Conservation (phyloP, 2,888 invertebrate species). For the Amblyteles armatorius region DNA sequence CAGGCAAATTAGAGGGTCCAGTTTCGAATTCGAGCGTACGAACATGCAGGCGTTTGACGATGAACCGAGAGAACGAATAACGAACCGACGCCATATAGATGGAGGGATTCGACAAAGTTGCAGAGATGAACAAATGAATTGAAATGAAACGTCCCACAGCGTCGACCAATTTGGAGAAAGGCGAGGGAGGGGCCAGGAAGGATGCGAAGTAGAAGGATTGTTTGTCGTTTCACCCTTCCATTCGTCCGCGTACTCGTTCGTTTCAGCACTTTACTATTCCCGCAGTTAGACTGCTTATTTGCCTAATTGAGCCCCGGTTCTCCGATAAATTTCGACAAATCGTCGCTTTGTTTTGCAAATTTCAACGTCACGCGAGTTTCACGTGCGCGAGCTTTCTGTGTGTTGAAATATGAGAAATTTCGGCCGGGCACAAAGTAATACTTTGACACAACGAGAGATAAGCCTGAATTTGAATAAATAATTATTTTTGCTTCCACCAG, state of each 20-base stretch:
- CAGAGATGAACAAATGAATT: constrained; percentile 83
- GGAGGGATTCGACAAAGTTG: constrained; percentile 62
- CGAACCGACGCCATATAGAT: constrained; percentile 46
- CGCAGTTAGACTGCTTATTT: constrained; percentile 82
- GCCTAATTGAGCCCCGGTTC: constrained; percentile 80
- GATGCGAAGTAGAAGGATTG: constrained; percentile 79
- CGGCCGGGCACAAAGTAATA: neutral
- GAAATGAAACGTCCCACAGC: constrained; percentile 81
- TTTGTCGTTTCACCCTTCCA: constrained; percentile 82
- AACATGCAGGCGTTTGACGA: constrained; percentile 48
- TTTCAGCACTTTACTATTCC: constrained; percentile 73
- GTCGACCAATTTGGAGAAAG: constrained; percentile 70
- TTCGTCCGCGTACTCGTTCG: constrained; percentile 71
- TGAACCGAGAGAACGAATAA: constrained; percentile 54
- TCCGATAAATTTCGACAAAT: constrained; percentile 82
- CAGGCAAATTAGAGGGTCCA: constrained; percentile 82
- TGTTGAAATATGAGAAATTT: neutral
- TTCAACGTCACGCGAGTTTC: constrained; percentile 11
- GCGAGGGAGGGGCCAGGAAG: constrained; percentile 63
- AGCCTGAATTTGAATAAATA: neutral
- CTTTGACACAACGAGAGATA: neutral
- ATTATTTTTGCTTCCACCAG: neutral
- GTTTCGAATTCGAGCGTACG: constrained; percentile 78
- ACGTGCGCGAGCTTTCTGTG: neutral
- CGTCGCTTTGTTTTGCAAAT: constrained; percentile 78